Base-by-base conservation (phyloP, 2,888 invertebrate species). In the Ochropacha duplaris region DNA sequence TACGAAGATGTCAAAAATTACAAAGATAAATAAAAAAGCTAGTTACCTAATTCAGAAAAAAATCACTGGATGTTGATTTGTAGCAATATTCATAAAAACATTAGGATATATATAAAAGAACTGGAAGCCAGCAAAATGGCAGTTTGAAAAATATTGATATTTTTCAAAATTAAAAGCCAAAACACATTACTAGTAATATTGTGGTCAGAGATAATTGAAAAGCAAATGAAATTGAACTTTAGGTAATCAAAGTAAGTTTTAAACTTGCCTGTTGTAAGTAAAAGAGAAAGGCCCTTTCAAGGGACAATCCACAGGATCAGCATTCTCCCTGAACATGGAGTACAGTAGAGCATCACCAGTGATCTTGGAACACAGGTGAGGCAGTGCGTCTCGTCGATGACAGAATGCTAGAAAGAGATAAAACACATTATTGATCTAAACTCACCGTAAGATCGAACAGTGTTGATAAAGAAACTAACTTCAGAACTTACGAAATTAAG, bases 251-350 rank as follows among this genome's bases (percentile, higher is more conserved):
- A 12, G 1, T 28, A 28, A 28, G 3, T 8, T 28, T 28, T 28
- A 28, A 56, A 60, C 72, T 73, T 78, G 93, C 93, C 93, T 94
- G 87, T 97, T 98, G 87, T 99, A 99, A 56, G 98, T 97, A 88
- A 99, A 99, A 61, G 97, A 96, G 92, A 97, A 98, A 16, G 98
- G 97, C 57, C 97, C 98, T 78, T 94, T 94, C 52, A 95, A 83
- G 0, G 99, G 99, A 87, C 99, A 99, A 78, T 96, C 95, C 50
- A 98, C 97, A 3, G 98, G 96, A 22, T 95, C 95, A 14, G 97
- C 97, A 79, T 96, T 96, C 83, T 97, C 96, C 62, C 97, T 94
- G 92, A 98, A 98, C 96, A 98, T 96, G 72, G 97, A 97, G 89
- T 96, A 97, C 14, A 98, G 94, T 50, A 97, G 92, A 2, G 98